A percentile compares a stretch with the other conserved stretches of the same genome.
phyloP scores from a whole-genome alignment of 2,113 vertebrate species.

The Pholis gunnellus region DNA sequence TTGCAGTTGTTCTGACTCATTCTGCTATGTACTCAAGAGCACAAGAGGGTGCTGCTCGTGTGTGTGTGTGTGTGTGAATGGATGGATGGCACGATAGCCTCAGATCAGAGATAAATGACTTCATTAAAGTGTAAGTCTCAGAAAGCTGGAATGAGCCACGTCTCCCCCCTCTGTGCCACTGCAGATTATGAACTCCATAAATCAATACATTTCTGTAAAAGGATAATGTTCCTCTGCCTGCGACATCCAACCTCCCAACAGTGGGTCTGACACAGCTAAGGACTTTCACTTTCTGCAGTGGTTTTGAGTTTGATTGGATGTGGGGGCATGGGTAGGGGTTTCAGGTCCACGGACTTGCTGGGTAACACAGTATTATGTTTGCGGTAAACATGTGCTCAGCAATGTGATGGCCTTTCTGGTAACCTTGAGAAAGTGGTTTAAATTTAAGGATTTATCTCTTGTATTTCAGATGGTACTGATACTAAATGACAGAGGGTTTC shows the following conservation, averaged over 20 bases:
- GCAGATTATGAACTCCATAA: conserved; percentile 83
- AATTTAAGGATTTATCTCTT: background rate
- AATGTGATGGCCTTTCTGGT: background rate
- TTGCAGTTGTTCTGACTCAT: conserved; percentile 35
- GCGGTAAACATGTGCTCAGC: background rate
- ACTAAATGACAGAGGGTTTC: background rate
- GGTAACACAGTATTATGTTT: background rate
- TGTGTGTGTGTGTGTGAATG: conserved; percentile 14
- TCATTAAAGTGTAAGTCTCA: conserved; percentile 82
- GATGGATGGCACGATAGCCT: conserved; percentile 60
- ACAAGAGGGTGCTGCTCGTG: conserved; percentile 6
- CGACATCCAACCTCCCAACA: conserved; percentile 48
- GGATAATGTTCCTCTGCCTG: conserved; percentile 51
- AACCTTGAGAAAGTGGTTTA: background rate
- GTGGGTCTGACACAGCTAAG: conserved; percentile 32
- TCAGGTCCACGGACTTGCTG: background rate
- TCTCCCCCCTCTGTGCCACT: conserved; percentile 70
- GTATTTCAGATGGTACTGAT: background rate
- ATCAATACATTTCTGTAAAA: conserved; percentile 79
- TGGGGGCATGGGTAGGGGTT: background rate
- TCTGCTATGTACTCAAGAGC: conserved; percentile 30
- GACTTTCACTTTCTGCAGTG: conserved; percentile 36
- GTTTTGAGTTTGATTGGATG: conserved; percentile 33
- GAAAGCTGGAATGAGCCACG: conserved; percentile 75
- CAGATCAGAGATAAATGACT: conserved; percentile 86